phyloP scores from a whole-genome alignment of 2,797 vertebrate species.

The Myotis pilosus region DNA sequence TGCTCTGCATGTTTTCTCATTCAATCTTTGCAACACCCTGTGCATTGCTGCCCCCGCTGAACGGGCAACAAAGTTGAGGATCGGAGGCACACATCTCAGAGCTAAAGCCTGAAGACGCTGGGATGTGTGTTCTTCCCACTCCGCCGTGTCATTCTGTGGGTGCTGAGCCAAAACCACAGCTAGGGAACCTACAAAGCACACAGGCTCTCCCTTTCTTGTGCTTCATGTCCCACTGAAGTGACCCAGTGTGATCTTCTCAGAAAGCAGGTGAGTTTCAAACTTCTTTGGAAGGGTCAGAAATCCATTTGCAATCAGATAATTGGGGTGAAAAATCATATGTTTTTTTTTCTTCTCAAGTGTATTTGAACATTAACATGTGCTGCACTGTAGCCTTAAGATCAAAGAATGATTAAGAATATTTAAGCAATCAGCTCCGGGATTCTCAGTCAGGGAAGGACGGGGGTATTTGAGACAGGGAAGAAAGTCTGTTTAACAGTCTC shows the following conservation, averaged over 20 bases:
- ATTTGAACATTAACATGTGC: not conserved
- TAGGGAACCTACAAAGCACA: not conserved
- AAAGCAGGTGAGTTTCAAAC: not conserved
- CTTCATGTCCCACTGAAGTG: not conserved
- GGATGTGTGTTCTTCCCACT: not conserved
- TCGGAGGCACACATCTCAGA: not conserved
- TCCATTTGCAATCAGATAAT: not conserved
- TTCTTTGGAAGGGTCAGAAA: not conserved
- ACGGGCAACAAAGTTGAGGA: not conserved
- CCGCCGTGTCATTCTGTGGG: not conserved
- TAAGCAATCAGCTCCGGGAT: not conserved
- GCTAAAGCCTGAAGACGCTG: not conserved
- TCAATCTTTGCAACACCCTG: not conserved
- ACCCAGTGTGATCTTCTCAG: not conserved
- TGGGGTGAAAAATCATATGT: too few species aligned
- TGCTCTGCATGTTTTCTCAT: not conserved
- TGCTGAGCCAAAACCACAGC: not conserved
- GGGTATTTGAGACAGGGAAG: not conserved
- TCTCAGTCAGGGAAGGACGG: not conserved
- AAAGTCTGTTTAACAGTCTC: not conserved
- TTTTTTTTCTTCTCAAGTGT: not conserved
- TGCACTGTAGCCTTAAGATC: not conserved
- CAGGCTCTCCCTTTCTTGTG: not conserved
- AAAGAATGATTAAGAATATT: not conserved
- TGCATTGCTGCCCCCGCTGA: rapidly evolving